phyloP scores from a whole-genome alignment of 2,113 vertebrate genomes.

The Panthera tigris region DNA sequence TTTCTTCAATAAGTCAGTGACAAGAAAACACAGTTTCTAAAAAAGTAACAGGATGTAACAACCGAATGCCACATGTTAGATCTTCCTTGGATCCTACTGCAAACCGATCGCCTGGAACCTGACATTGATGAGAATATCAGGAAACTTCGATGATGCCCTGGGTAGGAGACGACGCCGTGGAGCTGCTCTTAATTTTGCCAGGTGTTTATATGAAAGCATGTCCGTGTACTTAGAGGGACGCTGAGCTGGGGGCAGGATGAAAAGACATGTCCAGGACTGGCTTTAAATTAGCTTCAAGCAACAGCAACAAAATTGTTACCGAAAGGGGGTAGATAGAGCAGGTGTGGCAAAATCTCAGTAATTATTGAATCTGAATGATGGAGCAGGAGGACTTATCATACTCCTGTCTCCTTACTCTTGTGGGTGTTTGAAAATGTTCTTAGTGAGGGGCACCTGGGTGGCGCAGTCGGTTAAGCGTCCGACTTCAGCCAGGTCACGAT shows the following conservation, averaged over 20 bases:
- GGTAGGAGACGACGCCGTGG: accelerated
- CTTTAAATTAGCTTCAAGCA: neutral
- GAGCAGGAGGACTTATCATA: neutral
- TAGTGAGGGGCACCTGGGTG: neutral
- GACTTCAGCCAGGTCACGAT: too few relatives aligned
- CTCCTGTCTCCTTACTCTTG: neutral
- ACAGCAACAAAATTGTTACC: neutral
- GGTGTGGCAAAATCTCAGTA: too few relatives aligned
- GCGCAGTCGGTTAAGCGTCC: too few relatives aligned
- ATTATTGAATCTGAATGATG: neutral
- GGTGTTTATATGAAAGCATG: neutral
- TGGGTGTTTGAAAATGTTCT: neutral
- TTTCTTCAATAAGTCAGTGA: neutral
- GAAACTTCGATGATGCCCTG: neutral
- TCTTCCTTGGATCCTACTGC: neutral
- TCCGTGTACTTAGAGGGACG: neutral
- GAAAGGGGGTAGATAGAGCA: neutral
- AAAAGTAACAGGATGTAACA: too few relatives aligned
- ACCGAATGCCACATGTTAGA: accelerated
- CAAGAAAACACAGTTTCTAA: neutral
- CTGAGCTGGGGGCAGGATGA: neutral
- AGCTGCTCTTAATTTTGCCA: too few relatives aligned
- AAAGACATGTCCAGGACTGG: neutral
- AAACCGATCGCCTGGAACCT: neutral
- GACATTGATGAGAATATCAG: too few relatives aligned